Percentiles rank a stretch among this genome's conserved stretches.
Evolutionary conservation across 37 sponge, comb jelly and placozoan genomes (phyloP).

Genomic region (Axinella damicornis): DNA sequence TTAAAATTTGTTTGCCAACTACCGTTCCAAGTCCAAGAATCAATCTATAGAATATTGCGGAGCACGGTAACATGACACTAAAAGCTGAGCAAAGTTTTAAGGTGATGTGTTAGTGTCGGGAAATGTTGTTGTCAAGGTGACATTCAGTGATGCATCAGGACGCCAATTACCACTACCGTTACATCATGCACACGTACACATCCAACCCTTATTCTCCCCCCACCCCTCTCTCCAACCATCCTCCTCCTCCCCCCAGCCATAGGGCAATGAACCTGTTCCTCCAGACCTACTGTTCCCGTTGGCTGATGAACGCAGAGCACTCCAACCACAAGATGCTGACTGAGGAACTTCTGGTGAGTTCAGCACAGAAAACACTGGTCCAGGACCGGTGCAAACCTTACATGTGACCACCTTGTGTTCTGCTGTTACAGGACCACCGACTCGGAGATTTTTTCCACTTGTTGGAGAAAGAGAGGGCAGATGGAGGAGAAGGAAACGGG

Average conservation of each 20-base stretch:
- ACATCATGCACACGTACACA: slow-evolving; percentile 26
- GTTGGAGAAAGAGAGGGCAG: neutral
- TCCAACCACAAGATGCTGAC: slow-evolving; percentile 24
- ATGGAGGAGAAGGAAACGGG: neutral
- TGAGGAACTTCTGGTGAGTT: slow-evolving; percentile 46
- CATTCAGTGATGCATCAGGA: no score
- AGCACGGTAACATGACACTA: no score
- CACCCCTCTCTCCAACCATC: no score
- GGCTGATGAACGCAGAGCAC: slow-evolving; percentile 42
- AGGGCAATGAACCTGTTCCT: slow-evolving; percentile 82
- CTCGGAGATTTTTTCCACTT: slow-evolving; percentile 17
- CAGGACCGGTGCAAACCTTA: no score
- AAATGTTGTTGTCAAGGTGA: no score
- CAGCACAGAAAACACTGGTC: no score
- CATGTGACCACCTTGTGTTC: no score
- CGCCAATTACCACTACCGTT: neutral
- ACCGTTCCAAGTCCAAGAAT: no score
- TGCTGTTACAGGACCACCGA: slow-evolving; percentile 20
- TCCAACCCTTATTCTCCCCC: neutral
- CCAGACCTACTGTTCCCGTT: slow-evolving; percentile 42
- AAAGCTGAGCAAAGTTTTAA: no score
- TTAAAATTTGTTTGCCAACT: no score
- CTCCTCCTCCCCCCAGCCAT: slow-evolving; percentile 36
- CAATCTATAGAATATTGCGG: no score
- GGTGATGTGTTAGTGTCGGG: neutral